Evolutionary conservation across 1,140 invertebrate species (phyloP), one percentile per base, ranked within the genome.

Genomic region (Bicyclus anynana): DNA sequence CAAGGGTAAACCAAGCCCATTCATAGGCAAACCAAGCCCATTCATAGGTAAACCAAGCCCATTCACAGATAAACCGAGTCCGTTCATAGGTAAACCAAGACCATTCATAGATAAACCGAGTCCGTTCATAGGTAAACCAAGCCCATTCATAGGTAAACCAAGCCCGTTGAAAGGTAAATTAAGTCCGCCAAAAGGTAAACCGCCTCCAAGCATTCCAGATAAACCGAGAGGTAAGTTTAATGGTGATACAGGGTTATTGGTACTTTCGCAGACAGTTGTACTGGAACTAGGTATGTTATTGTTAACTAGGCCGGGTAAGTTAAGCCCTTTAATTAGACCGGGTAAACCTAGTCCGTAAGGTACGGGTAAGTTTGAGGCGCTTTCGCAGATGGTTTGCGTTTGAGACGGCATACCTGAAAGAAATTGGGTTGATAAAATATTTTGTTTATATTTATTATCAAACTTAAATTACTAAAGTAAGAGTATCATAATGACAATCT

Each of bases 311-410:
- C 14, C 13, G 16, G 27, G 42, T 55, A 46, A 49, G 26, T 16
- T 33, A 4, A 23, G 23, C 23, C 23, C 23, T 9, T 5, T 35
- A 20, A 21, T 10, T 33, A 20, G 13, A 2, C 27, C 33, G 27
- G 44, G 21, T 26, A 47, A 13, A 4, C 13, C 13, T 16, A 47
- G 21, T 5, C 44, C 23, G 13, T 47, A 47, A 47, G 47, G 29
- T 18, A 17, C 2, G 6, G 40, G 40, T 14, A 18, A 35, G 9
- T 42, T 44, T 4, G 54, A 12, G 0, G 54, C 17, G 13, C 52
- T 44, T 38, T 76, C 73, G 14, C 70, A 73, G 6, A 73, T 68
- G 7, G 63, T 58, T 0, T 5, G 3, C 13, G 38, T 21, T 17
- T 12, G 9, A 12, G 26, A 1, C 23, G 3, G 3, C 2, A 23